phyloP scores from a whole-genome alignment of 2,888 invertebrate genomes.

The Falcaria lacertinaria region DNA sequence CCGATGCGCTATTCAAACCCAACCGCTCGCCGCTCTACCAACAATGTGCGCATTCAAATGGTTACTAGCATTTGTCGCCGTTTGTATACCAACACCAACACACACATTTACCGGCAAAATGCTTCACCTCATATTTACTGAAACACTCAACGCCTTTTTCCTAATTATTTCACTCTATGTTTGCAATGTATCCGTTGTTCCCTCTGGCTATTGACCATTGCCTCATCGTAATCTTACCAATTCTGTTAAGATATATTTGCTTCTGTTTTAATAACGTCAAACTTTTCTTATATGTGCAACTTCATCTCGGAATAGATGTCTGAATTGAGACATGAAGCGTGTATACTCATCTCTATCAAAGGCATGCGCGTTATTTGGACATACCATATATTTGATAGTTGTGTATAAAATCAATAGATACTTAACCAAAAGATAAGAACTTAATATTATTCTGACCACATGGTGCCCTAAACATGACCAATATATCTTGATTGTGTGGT shows the following conservation, averaged over 20 bases:
- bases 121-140: constrained; percentile 7
- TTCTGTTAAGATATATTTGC: neutral
- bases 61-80: constrained; percentile 15
- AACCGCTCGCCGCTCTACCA: constrained; percentile 39
- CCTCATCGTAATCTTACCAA: neutral
- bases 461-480: too few species aligned
- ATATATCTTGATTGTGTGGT: too few species aligned
- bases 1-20: constrained; percentile 60
- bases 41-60: constrained; percentile 49
- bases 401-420: too few species aligned
- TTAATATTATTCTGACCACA: too few species aligned
- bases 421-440: too few species aligned
- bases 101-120: constrained; percentile 15
- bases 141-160: constrained; percentile 5
- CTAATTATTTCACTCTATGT: neutral
- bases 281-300: too few species aligned
- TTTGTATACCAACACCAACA: constrained; percentile 13
- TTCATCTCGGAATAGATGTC: too few species aligned
- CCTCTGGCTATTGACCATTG: neutral
- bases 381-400: too few species aligned
- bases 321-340: too few species aligned
- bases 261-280: neutral
- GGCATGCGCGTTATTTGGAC: too few species aligned
- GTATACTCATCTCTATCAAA: too few species aligned
- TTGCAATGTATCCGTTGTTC: neutral